Percentiles rank a stretch among this genome's conserved stretches.
These are phyloP conservation scores for Popillia japonica DNA, from an alignment of 1,140 invertebrate species.

Conservation along the genomic window DNA sequence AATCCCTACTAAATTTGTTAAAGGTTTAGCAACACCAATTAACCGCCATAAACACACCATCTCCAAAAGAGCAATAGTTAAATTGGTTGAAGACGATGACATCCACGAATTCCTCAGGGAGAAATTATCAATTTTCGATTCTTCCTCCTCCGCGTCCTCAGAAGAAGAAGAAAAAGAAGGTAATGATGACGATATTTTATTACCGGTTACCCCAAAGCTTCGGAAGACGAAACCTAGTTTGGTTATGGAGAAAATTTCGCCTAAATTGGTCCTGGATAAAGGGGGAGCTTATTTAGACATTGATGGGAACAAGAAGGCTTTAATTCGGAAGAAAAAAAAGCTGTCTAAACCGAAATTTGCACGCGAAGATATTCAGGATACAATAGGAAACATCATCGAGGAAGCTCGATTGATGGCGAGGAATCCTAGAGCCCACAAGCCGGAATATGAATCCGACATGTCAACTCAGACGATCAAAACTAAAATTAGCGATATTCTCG, in stretches of 20 bases:
- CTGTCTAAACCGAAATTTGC: not conserved
- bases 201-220: not conserved
- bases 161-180: not conserved
- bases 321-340: not conserved
- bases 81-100: not conserved
- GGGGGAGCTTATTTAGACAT: not conserved
- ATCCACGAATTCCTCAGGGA: slow-evolving; percentile 13
- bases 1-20: not conserved
- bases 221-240: not conserved
- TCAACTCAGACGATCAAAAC: not conserved
- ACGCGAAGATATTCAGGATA: not conserved
- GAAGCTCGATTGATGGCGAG: not conserved
- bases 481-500: slow-evolving; percentile 1
- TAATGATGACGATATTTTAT: not conserved
- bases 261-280: not conserved
- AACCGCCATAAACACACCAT: not conserved
- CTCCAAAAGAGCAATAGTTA: slow-evolving; percentile 15
- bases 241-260: not conserved
- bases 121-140: slow-evolving; percentile 21
- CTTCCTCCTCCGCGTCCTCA: not conserved
- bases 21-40: not conserved
- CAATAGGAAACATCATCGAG: not conserved
- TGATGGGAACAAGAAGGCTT: not conserved
- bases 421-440: not conserved
- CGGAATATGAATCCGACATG: not conserved